Percentiles rank a stretch among this genome's conserved stretches.
These are phyloP conservation scores for Sylvilagus floridanus DNA, from an alignment of 2,797 vertebrate species.

Conservation along the genomic window DNA sequence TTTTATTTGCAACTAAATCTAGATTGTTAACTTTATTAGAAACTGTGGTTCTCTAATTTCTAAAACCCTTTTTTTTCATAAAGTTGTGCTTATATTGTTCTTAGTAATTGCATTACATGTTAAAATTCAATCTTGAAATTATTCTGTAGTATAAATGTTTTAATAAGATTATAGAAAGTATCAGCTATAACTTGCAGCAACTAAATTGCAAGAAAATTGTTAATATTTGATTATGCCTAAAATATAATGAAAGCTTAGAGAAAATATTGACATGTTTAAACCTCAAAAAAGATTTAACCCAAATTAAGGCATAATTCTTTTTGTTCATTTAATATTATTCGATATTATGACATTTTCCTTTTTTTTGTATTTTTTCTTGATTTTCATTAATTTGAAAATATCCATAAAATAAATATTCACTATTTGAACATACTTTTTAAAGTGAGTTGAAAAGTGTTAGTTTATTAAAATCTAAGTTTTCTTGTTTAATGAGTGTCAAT, in stretches of 20 bases:
- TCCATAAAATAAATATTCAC: neutral
- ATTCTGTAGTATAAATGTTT: neutral
- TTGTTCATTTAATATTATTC: neutral
- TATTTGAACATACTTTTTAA: neutral
- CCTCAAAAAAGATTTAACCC: neutral
- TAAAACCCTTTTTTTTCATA: neutral
- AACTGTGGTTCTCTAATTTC: neutral
- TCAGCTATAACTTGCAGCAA: neutral
- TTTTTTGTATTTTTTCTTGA: neutral
- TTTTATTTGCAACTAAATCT: neutral
- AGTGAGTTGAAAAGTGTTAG: neutral
- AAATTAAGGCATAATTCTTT: neutral
- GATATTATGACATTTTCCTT: neutral
- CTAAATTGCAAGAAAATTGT: neutral
- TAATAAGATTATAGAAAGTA: neutral
- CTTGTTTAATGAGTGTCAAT: neutral
- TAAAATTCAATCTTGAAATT: neutral
- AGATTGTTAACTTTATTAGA: neutral
- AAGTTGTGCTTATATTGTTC: neutral
- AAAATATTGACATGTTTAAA: neutral
- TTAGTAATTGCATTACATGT: neutral
- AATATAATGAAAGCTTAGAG: neutral
- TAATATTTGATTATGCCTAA: neutral
- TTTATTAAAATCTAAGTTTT: conserved; percentile 10
- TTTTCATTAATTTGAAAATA: neutral